Evolutionary conservation across 2,797 vertebrate species (phyloP), one percentile per base, ranked within the genome.

Genomic region (Pyrocephalus nanus): DNA sequence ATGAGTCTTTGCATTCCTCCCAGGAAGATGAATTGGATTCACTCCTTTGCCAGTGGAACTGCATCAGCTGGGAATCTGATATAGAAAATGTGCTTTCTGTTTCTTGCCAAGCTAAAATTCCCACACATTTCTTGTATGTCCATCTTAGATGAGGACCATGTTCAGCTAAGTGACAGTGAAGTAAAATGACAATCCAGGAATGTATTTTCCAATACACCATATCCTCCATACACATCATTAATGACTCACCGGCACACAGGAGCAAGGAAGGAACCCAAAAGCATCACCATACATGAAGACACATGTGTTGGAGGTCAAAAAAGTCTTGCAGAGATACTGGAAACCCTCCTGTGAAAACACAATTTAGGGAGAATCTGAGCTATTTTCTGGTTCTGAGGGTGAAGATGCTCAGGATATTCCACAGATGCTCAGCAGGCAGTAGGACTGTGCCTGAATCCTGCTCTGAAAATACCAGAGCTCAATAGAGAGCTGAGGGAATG

Each of bases 141-240:
- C 36, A 2, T 2, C 15, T 42, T 17, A 27, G 15, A 16, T 12
- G 15, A 64, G 25, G 34, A 42, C 18, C 5, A 0, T 0, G 20
- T 43, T n/a, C 12, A 5, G 6, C 40, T n/a, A 15, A 29, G n/a
- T 29, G 55, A 42, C 58, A 53, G 64, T 7, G 27, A 67, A 38
- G 22, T 30, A 25, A 45, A 82, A 36, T 4, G 10, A 14, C 36
- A 50, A 30, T 14, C 23, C 48, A 61, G 34, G 26, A 53, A 45
- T 26, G 4, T 4, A 9, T n/a, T 57, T 48, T 61, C 8, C 60
- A 32, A 6, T 3, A 12, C 18, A 29, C 17, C 45, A 4, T 5
- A 19, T 27, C 23, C n/a, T 40, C 64, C 23, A 12, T 40, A 11
- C 9, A 11, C 19, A 1, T 2, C 32, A 36, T 4, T 23, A 25